Evolutionary conservation across 2,113 vertebrate genomes (phyloP).

Genomic region (Cynoglossus semilaevis): DNA sequence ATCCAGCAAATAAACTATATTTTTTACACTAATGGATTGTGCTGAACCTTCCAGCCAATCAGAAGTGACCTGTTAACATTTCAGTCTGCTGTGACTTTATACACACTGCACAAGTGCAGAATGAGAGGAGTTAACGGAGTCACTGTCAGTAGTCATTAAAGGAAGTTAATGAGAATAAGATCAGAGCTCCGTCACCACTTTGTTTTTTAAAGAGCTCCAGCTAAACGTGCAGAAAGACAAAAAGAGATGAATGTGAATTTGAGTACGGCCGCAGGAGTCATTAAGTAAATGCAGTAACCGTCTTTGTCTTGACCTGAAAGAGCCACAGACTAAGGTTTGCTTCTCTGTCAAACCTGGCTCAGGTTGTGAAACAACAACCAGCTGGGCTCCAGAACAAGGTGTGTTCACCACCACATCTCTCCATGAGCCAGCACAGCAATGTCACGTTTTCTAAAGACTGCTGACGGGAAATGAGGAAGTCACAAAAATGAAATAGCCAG

Average conservation of each 20-base stretch:
- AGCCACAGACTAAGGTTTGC: too few species aligned
- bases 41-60: neutral
- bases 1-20: too few species aligned
- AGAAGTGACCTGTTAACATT: neutral
- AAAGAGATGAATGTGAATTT: constrained; percentile 19
- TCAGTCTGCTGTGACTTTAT: too few species aligned
- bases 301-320: constrained; percentile 9
- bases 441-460: constrained; percentile 52
- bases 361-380: too few species aligned
- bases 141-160: neutral
- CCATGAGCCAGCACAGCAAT: constrained; percentile 33
- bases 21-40: neutral
- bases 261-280: too few species aligned
- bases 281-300: constrained; percentile 41
- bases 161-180: constrained; percentile 13
- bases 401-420: constrained; percentile 35
- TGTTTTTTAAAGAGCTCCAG: constrained; percentile 9
- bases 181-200: constrained; percentile 13
- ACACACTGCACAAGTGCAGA: too few species aligned
- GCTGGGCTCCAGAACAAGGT: constrained; percentile 44
- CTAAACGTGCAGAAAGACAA: neutral
- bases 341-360: neutral
- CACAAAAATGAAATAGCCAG: constrained; percentile 50
- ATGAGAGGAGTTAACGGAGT: too few species aligned
- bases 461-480: constrained; percentile 42